Percentiles rank a stretch among this genome's conserved stretches.
Conservation (phyloP, 2,797 vertebrate genomes). For the Zenarchopterus dispar region DNA sequence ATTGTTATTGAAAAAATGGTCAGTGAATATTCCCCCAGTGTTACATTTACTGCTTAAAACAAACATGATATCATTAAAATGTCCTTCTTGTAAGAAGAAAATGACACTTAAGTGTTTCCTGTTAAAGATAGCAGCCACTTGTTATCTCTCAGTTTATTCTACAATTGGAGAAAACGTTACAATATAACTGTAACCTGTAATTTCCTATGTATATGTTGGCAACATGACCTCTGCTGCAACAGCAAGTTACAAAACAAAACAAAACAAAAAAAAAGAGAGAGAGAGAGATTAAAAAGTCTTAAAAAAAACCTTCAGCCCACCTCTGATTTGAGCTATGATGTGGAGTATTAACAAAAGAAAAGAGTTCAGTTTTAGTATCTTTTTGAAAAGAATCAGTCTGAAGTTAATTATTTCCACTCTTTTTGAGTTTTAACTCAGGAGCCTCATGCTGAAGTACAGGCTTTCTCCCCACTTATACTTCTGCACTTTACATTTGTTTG, state of each 20-base stretch:
- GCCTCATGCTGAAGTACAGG: constrained; percentile 21
- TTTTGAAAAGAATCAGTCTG: constrained; percentile 20
- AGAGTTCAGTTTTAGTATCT: not conserved
- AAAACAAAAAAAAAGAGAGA: not conserved
- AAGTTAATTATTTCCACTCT: constrained; percentile 26
- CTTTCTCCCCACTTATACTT: constrained; percentile 10
- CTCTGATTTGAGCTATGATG: constrained; percentile 38
- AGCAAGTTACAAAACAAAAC: constrained; percentile 10
- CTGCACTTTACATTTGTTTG: constrained; percentile 45
- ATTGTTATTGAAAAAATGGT: too few species aligned
- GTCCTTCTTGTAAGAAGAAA: constrained; percentile 1
- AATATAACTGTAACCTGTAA: constrained; percentile 21
- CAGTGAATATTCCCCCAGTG: too few species aligned
- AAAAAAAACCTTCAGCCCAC: constrained; percentile 21
- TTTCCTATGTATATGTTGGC: constrained; percentile 14
- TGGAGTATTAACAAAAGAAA: constrained; percentile 3
- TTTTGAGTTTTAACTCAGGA: constrained; percentile 14
- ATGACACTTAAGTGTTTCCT: not conserved
- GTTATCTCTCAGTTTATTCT: constrained; percentile 12
- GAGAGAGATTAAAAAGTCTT: constrained; percentile 20
- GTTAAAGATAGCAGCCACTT: constrained; percentile 5
- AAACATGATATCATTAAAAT: constrained; percentile 6
- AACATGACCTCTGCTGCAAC: constrained; percentile 31
- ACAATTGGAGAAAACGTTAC: constrained; percentile 11
- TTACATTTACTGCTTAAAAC: not conserved